Evolutionary conservation across 2,113 vertebrate genomes (phyloP), one percentile per base, ranked within the genome.

Genomic region (Sisor rabdophorus): DNA sequence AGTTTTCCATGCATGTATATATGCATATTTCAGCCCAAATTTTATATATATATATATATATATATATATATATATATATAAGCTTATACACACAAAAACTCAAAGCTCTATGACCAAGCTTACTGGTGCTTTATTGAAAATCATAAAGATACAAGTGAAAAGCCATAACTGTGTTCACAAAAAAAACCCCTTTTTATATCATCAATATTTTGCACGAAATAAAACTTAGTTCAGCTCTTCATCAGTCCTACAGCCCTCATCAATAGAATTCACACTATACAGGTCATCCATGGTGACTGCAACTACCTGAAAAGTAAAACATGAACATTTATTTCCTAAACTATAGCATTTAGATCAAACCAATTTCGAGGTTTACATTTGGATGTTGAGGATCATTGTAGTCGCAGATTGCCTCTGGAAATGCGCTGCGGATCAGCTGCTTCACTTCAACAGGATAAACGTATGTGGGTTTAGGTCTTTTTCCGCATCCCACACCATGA

Each of bases 381-480:
- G 80, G 22, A 20, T 90, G 87, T 44, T 63, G 59, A 26, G 90
- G 90, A 70, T 91, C 77, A 0, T 84, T 80, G 73, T 87, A 88
- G 80, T 87, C 76, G 65, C 89, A 80, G 68, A 91, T 15, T 36
- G 84, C 73, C 32, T 78, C 7, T 11, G 90, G 84, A 75, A 91
- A 91, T 1, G 80, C 87, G 8, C 84, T 65, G 3, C 87, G 89
- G 0, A 89, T 50, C 81, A 90, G 53, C 77, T 75, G 71, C 68
- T 89, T 91, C 71, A 91, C 77, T 67, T 89, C 81, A 1, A 79
- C 32, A 0, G 90, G 90, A 71, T 87, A 91, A 71, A 91, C 79
- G 7, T 89, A 91, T 1, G 90, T 91, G 69, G 86, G 87, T 28
- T 50, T 79, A 17, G 16, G 40, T n/a, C 76, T 58, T 13, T 76